Base-by-base conservation (phyloP, 2,888 invertebrate genomes). In the Petrophora chlorosata region DNA sequence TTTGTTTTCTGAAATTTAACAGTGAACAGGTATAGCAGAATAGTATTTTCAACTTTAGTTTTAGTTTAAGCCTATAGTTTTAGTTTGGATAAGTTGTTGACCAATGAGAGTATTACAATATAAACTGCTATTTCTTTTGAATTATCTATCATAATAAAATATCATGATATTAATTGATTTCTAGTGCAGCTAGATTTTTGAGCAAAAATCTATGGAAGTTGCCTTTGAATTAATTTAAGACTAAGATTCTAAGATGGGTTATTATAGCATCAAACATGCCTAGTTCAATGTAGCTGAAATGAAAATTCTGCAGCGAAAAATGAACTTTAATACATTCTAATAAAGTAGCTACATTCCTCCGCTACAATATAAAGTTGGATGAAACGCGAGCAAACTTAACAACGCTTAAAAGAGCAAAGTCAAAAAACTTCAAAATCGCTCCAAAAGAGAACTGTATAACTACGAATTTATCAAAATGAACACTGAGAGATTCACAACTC, bases 401-500 rank as follows among this genome's bases (percentile, higher is more conserved):
- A 13, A 40, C 16, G 22, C 23, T 32, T 32, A 25, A 41, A 41
- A 33, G 23, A 17, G 29, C 16, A 16, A 52, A 46, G 43, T 49
- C 40, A 54, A 55, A 34, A 46, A 54, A 49, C 44, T 43, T 53
- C 46, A 23, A 53, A 56, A 50, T 55, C 8, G 13, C 52, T 59
- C 59, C 53, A 56, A 56, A 55, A 51, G 49, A 47, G 51, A 28
- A 23, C 45, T 29, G 36, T 45, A 50, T 46, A 36, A 23, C 13
- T 41, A 50, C 38, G 13, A 33, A 4, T 43, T 42, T 39, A 17
- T 49, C 38, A 59, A 56, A 56, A 56, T 59, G 61, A 61, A 61
- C 61, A 59, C 61, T 28, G 46, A 32, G 34, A 36, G 33, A 49
- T 36, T 59, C 61, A 61, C 59, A 61, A 61, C 61, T 52, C 41